Conservation (phyloP, 1,140 invertebrate genomes). For the Temnothorax curvispinosus region DNA sequence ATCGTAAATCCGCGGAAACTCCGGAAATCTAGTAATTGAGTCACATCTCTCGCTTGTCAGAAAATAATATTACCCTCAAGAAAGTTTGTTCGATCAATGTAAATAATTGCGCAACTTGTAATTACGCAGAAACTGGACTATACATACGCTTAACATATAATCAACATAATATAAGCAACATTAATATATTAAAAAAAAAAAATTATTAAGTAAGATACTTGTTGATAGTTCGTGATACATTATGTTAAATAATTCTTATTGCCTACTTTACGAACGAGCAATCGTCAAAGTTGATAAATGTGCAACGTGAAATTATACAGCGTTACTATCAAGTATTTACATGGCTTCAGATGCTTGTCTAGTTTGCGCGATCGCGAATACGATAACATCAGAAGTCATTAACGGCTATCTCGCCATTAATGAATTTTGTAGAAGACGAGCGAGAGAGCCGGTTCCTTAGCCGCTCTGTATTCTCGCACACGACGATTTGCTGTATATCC, state of each 20-base stretch:
- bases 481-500: constrained; percentile 73
- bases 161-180: not conserved
- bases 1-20: constrained; percentile 71
- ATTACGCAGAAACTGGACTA: not conserved
- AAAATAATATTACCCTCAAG: constrained; percentile 10
- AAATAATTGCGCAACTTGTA: constrained; percentile 41
- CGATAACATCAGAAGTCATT: not conserved
- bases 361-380: constrained; percentile 23
- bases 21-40: constrained; percentile 56
- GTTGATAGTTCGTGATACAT: too few species aligned
- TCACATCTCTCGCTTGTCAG: constrained; percentile 23
- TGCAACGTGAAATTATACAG: not conserved
- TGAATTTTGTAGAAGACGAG: constrained; percentile 36
- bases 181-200: not conserved
- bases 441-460: constrained; percentile 24
- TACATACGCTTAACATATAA: not conserved
- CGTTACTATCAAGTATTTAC: constrained; percentile 42
- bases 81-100: constrained; percentile 29
- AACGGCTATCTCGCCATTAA: not conserved
- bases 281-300: constrained; percentile 15
- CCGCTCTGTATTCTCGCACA: constrained; percentile 37
- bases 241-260: not conserved
- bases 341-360: constrained; percentile 27
- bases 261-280: not conserved
- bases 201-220: not conserved